Evolutionary conservation across 2,888 invertebrate species (phyloP).

Genomic region (Cacoxenus indagator): DNA sequence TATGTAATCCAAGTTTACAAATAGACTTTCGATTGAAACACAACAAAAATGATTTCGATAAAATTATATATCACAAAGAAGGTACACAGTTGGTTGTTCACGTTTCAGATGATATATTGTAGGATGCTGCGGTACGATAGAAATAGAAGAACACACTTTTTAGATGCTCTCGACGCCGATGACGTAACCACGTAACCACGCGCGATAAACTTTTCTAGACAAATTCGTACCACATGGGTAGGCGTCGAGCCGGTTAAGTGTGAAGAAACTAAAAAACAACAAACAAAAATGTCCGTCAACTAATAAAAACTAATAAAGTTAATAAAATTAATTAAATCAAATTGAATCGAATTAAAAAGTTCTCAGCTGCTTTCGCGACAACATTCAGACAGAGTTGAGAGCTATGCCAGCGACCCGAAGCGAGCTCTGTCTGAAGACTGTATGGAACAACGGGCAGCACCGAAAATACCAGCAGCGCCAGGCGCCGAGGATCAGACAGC

Average conservation of each 20-base stretch:
- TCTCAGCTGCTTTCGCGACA: conserved; percentile 51
- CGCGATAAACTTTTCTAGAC: background rate
- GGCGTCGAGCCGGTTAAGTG: background rate
- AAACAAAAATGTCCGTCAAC: conserved; percentile 31
- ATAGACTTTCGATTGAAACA: conserved; percentile 27
- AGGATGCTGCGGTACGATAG: conserved; percentile 33
- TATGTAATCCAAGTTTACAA: background rate
- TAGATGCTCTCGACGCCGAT: background rate
- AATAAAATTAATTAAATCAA: conserved; percentile 24
- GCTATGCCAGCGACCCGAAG: conserved; percentile 53
- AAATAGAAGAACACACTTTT: conserved; percentile 4
- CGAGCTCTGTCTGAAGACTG: conserved; percentile 70
- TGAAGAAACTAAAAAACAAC: conserved; percentile 3
- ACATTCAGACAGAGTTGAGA: conserved; percentile 69
- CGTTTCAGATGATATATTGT: conserved; percentile 42
- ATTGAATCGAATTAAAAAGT: conserved; percentile 34
- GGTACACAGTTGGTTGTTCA: conserved; percentile 55
- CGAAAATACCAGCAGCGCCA: conserved; percentile 34
- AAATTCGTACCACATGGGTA: background rate
- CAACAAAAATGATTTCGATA: conserved; percentile 29
- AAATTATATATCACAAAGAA: conserved; percentile 58
- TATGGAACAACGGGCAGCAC: conserved; percentile 41
- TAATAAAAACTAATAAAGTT: conserved; percentile 15
- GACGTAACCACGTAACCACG: background rate
- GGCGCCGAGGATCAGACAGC: conserved; percentile 49